phyloP scores from a whole-genome alignment of 2,888 invertebrate species.

The Hypsopygia costalis region DNA sequence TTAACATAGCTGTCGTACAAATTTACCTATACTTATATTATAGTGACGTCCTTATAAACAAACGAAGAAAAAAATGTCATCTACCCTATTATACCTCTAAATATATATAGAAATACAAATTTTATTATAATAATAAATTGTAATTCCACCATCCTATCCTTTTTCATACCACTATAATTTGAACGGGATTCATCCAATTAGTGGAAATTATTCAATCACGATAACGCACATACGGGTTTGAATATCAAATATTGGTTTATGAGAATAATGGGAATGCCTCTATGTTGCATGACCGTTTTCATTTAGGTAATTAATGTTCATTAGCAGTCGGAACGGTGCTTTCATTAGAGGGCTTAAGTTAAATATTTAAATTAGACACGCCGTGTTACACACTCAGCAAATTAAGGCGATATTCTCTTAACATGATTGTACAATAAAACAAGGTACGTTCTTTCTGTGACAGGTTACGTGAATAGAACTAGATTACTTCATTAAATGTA shows the following conservation, averaged over 20 bases:
- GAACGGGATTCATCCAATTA: conserved; percentile 9
- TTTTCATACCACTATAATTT: neutral
- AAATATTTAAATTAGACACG: conserved; percentile 39
- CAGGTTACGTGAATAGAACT: too few species aligned
- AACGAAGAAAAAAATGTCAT: too few species aligned
- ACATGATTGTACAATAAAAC: too few species aligned
- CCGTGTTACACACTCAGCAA: conserved; percentile 24
- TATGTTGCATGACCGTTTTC: conserved; percentile 33
- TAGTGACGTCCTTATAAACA: too few species aligned
- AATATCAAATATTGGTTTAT: conserved; percentile 34
- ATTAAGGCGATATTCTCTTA: conserved; percentile 23
- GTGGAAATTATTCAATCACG: conserved; percentile 18
- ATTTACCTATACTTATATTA: too few species aligned
- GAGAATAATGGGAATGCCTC: conserved; percentile 27
- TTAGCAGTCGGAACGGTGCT: conserved; percentile 32
- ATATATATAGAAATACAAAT: too few species aligned
- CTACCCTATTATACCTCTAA: too few species aligned
- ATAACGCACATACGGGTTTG: conserved; percentile 14
- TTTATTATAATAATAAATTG: too few species aligned
- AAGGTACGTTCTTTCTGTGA: too few species aligned
- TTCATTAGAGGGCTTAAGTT: conserved; percentile 34
- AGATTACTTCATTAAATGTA: too few species aligned
- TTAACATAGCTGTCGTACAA: too few species aligned
- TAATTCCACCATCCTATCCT: too few species aligned
- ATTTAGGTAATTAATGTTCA: conserved; percentile 44